Percentiles rank a stretch among this genome's conserved stretches.
These are phyloP conservation scores for Anarrhichthys ocellatus DNA, from an alignment of 2,113 vertebrate species.

Conservation along the genomic window DNA sequence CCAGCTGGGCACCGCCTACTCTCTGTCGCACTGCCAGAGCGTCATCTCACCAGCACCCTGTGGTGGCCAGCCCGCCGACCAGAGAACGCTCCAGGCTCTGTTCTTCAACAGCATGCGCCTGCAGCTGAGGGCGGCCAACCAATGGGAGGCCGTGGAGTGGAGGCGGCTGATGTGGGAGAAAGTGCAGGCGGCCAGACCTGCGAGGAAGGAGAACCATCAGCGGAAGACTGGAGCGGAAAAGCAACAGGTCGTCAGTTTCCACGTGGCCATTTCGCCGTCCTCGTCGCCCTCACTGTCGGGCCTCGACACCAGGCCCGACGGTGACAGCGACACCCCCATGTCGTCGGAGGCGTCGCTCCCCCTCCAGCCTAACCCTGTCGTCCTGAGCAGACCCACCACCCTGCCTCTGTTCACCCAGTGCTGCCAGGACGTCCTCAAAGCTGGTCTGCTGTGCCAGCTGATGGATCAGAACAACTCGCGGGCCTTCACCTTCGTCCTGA, in stretches of 20 bases:
- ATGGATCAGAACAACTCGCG: slow-evolving; percentile 94
- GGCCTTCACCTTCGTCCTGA: slow-evolving; percentile 93
- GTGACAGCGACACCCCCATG: slow-evolving; percentile 56
- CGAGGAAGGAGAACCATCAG: slow-evolving; percentile 68
- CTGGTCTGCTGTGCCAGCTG: slow-evolving; percentile 90
- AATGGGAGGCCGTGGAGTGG: slow-evolving; percentile 95
- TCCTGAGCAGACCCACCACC: slow-evolving; percentile 82
- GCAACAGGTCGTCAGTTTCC: slow-evolving; percentile 45
- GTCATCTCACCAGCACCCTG: slow-evolving; percentile 82
- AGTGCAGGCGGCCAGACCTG: slow-evolving; percentile 81
- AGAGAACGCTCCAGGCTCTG: slow-evolving; percentile 88
- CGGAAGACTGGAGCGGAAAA: slow-evolving; percentile 65
- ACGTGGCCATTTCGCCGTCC: slow-evolving; percentile 57
- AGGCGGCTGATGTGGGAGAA: slow-evolving; percentile 91
- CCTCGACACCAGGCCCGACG: slow-evolving; percentile 64
- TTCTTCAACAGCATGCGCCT: slow-evolving; percentile 91
- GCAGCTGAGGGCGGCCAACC: slow-evolving; percentile 89
- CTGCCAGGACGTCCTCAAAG: slow-evolving; percentile 87
- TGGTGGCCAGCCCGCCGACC: slow-evolving; percentile 82
- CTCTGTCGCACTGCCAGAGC: slow-evolving; percentile 92
- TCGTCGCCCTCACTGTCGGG: slow-evolving; percentile 63
- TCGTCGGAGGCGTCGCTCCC: slow-evolving; percentile 53
- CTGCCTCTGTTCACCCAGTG: slow-evolving; percentile 84
- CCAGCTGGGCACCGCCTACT: slow-evolving; percentile 88
- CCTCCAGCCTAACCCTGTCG: slow-evolving; percentile 60